phyloP scores from a whole-genome alignment of 1,140 invertebrate species.

The Lutraria rhynchaena region DNA sequence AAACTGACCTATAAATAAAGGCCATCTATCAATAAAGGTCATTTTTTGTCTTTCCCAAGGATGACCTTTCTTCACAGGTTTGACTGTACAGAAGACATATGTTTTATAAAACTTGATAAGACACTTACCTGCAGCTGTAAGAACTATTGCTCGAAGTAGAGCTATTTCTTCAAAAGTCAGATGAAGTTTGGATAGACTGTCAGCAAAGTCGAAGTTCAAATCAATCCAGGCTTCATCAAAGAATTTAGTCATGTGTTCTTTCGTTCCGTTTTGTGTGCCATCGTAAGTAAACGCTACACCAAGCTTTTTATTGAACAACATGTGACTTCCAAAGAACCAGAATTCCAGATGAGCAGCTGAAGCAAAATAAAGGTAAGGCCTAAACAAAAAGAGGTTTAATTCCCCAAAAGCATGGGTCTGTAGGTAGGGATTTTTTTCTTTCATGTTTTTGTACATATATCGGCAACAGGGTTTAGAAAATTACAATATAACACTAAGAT shows the following conservation, averaged over 20 bases:
- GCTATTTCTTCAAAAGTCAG: constrained; percentile 41
- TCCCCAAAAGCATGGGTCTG: background rate
- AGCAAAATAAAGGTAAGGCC: background rate
- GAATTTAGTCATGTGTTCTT: constrained; percentile 31
- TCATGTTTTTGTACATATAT: too few relatives aligned
- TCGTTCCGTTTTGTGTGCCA: constrained; percentile 12
- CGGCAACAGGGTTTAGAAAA: too few relatives aligned
- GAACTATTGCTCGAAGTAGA: constrained; percentile 19
- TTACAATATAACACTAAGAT: too few relatives aligned
- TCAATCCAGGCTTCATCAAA: constrained; percentile 34
- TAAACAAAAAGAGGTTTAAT: too few relatives aligned
- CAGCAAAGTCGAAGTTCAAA: constrained; percentile 25
- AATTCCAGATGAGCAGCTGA: constrained; percentile 41
- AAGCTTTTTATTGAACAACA: constrained; percentile 42
- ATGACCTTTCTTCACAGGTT: too few relatives aligned
- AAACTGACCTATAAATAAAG: too few relatives aligned
- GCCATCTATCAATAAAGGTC: too few relatives aligned
- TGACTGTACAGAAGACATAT: too few relatives aligned
- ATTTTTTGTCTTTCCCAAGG: too few relatives aligned
- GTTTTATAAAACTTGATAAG: too few relatives aligned
- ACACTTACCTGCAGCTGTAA: constrained; percentile 36
- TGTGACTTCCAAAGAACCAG: constrained; percentile 40
- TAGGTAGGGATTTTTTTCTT: too few relatives aligned
- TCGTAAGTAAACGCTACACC: constrained; percentile 20
- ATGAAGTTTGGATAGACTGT: constrained; percentile 26